phyloP scores from a whole-genome alignment of 2,113 vertebrate species.

The Rhabdomys dilectus region DNA sequence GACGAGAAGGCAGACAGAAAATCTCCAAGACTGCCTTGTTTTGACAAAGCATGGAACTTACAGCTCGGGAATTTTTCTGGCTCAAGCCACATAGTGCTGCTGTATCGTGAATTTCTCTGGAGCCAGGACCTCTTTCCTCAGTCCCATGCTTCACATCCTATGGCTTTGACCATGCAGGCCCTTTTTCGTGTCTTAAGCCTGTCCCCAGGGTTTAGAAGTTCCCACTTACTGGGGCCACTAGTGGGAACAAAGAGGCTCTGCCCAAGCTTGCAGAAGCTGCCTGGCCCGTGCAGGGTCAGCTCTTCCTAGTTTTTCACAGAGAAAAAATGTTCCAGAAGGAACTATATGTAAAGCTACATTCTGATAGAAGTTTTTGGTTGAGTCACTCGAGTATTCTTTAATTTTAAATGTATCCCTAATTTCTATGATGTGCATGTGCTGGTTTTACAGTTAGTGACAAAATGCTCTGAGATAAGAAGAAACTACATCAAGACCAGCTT shows the following conservation, averaged over 20 bases:
- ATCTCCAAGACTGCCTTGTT: neutral
- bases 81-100: too few species aligned
- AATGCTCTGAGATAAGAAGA: accelerated
- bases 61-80: too few species aligned
- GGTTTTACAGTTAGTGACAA: neutral
- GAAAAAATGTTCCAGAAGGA: too few species aligned
- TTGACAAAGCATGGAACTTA: neutral
- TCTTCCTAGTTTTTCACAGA: neutral
- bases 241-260: neutral
- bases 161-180: neutral
- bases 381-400: neutral
- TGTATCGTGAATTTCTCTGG: neutral
- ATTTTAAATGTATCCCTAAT: neutral
- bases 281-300: accelerated
- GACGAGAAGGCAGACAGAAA: neutral
- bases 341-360: neutral
- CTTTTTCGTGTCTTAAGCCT: too few species aligned
- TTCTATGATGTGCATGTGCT: neutral
- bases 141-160: neutral
- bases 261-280: too few species aligned
- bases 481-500: accelerated
- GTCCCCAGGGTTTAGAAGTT: neutral
- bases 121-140: neutral
- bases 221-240: neutral
- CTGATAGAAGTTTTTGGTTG: neutral